These are phyloP conservation scores for Psittacus erithacus DNA, from an alignment of 2,113 vertebrate genomes.

Conservation along the genomic window DNA sequence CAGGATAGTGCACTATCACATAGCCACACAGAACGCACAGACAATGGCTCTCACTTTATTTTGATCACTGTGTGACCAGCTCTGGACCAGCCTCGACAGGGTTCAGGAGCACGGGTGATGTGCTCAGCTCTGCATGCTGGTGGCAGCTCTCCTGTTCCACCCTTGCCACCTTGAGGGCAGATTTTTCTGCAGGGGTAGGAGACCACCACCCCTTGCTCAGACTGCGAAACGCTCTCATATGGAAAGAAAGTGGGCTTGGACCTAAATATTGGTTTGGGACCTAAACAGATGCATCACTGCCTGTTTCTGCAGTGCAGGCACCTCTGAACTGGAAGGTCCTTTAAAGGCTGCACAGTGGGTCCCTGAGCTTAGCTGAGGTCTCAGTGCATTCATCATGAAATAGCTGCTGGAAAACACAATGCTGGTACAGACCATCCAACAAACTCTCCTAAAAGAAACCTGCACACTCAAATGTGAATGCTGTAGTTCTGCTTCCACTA, in stretches of 20 bases:
- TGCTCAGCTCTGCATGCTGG: not conserved
- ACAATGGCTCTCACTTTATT: not conserved
- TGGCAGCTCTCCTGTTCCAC: not conserved
- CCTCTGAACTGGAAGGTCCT: not conserved
- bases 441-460: not conserved
- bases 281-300: too few species aligned
- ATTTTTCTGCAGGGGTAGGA: not conserved
- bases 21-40: not conserved
- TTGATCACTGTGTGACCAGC: too few species aligned
- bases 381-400: accelerated
- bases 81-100: not conserved
- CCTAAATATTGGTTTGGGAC: not conserved
- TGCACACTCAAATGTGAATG: not conserved
- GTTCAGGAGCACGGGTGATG: accelerated
- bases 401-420: not conserved
- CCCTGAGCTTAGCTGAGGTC: not conserved
- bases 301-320: not conserved
- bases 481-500: not conserved
- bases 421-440: not conserved
- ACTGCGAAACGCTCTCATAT: not conserved
- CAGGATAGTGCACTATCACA: not conserved
- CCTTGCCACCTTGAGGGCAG: not conserved
- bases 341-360: not conserved
- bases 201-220: not conserved
- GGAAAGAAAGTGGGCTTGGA: not conserved